A percentile compares a stretch with the other conserved stretches of the same genome.
phyloP scores from a whole-genome alignment of 2,797 vertebrate genomes.

The Morelia viridis region DNA sequence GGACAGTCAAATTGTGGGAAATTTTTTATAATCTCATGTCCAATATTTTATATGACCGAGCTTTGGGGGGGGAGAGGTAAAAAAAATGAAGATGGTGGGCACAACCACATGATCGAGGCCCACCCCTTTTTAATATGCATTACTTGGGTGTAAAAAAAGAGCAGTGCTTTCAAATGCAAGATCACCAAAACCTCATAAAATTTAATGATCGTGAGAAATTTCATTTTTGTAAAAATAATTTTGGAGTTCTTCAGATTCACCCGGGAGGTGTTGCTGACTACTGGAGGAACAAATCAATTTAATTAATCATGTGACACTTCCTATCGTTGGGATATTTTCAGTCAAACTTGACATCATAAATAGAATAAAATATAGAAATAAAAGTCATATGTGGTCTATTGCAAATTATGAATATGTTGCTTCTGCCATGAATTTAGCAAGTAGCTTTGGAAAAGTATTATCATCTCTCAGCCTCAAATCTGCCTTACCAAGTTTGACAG shows the following conservation, averaged over 20 bases:
- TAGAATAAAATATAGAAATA: background rate
- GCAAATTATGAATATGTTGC: background rate
- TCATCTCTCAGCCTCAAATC: background rate
- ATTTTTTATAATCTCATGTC: background rate
- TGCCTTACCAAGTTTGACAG: background rate
- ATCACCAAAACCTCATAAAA: background rate
- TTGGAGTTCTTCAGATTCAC: background rate
- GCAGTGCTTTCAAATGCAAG: background rate
- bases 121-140: background rate
- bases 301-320: background rate
- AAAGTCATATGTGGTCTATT: background rate
- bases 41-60: background rate
- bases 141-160: background rate
- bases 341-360: background rate
- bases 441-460: background rate
- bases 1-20: background rate
- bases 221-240: background rate
- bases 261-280: too few species aligned
- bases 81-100: background rate
- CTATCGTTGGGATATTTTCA: background rate
- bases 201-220: background rate
- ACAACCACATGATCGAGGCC: too few species aligned
- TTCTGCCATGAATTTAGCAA: background rate
- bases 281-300: background rate
- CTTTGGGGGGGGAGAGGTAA: background rate